phyloP scores from a whole-genome alignment of 1,140 invertebrate genomes.

The Magallana gigas region DNA sequence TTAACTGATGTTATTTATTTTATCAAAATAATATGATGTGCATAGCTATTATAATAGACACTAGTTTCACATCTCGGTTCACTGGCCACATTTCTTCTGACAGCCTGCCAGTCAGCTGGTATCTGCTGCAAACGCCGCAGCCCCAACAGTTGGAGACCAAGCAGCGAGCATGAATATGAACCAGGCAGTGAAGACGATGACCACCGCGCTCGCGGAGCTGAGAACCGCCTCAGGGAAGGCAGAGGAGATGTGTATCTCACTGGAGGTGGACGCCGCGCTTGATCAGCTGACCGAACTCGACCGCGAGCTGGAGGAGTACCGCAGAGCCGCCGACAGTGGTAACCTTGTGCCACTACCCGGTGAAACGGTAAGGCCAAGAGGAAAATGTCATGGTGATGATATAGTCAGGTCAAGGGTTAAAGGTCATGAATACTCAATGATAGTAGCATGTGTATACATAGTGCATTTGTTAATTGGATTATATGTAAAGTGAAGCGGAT shows the following conservation, averaged over 20 bases:
- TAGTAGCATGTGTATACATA: no score
- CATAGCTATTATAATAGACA: no score
- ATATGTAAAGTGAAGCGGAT: no score
- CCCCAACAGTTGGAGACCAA: slow-evolving; percentile 92
- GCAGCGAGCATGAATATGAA: slow-evolving; percentile 86
- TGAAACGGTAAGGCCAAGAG: slow-evolving; percentile 84
- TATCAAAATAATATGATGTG: slow-evolving; percentile 7
- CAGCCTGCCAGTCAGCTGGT: slow-evolving; percentile 86
- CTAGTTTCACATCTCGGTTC: no score
- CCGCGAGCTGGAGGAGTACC: slow-evolving; percentile 90
- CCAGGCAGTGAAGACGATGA: slow-evolving; percentile 87
- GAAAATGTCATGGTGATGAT: background rate
- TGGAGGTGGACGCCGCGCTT: slow-evolving; percentile 87
- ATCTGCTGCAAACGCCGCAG: slow-evolving; percentile 86
- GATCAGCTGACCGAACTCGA: slow-evolving; percentile 90
- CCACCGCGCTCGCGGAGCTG: slow-evolving; percentile 88
- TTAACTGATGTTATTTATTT: slow-evolving; percentile 9
- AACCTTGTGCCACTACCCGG: slow-evolving; percentile 90
- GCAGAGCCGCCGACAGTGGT: slow-evolving; percentile 85
- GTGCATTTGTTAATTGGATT: background rate
- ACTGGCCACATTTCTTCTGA: background rate
- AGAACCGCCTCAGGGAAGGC: slow-evolving; percentile 90
- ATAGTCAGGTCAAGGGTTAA: background rate
- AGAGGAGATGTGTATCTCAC: slow-evolving; percentile 91
- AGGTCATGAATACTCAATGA: no score